These are phyloP conservation scores for Numenius phaeopus DNA, from an alignment of 2,797 vertebrate species.

Conservation along the genomic window DNA sequence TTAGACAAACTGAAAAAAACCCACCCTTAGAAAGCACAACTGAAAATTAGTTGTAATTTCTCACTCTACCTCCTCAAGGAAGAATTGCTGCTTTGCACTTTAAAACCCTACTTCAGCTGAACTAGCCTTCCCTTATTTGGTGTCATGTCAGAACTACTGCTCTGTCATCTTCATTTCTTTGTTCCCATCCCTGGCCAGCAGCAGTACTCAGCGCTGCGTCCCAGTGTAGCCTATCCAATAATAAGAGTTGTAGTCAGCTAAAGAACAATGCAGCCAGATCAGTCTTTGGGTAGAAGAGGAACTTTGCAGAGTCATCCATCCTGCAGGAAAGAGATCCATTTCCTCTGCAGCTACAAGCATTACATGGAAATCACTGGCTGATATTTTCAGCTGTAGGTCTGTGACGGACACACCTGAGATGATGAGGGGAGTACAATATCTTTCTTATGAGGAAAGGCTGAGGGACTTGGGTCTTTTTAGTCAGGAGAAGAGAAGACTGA, in stretches of 20 bases:
- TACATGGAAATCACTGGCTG: not conserved
- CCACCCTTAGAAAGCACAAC: not conserved
- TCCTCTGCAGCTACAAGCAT: not conserved
- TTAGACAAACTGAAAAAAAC: not conserved
- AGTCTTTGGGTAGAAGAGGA: not conserved
- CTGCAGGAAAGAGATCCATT: not conserved
- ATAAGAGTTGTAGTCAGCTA: not conserved
- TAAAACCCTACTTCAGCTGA: not conserved
- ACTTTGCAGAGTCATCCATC: not conserved
- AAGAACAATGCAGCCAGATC: not conserved
- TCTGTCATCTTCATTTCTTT: not conserved
- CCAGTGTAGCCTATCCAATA: not conserved
- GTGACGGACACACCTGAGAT: too few relatives aligned
- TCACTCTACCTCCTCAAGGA: not conserved
- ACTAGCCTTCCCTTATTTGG: not conserved
- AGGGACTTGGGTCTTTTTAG: too few relatives aligned
- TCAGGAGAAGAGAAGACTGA: too few relatives aligned
- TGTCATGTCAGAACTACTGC: accelerated
- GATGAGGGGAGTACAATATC: too few relatives aligned
- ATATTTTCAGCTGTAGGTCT: not conserved
- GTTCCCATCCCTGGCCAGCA: not conserved
- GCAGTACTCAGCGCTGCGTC: not conserved
- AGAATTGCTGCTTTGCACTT: not conserved
- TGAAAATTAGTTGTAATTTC: not conserved
- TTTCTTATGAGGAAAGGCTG: too few relatives aligned